Evolutionary conservation across 2,113 vertebrate genomes (phyloP).

Genomic region (Isichthys henryi): DNA sequence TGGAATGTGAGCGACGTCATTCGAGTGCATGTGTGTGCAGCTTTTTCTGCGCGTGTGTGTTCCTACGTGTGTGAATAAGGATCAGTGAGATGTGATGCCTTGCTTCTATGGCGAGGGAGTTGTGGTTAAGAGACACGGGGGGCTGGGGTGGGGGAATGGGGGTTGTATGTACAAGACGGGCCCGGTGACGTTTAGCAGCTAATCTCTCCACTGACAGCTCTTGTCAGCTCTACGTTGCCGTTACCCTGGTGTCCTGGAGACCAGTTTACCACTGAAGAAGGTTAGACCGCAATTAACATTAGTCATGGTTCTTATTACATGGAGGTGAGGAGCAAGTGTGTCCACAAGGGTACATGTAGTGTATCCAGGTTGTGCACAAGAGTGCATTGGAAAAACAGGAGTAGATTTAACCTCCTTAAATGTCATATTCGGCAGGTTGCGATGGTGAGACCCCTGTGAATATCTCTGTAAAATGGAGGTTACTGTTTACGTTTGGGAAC

Average conservation of each 20-base stretch:
- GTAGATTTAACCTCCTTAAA: not conserved
- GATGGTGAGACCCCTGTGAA: not conserved
- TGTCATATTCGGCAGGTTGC: not conserved
- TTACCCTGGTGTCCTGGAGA: slow-evolving; percentile 20
- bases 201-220: slow-evolving; percentile 44
- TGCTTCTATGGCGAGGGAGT: not conserved
- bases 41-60: not conserved
- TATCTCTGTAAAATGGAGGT: not conserved
- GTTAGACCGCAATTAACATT: slow-evolving; percentile 5
- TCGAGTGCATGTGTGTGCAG: not conserved
- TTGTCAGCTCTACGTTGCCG: slow-evolving; percentile 37
- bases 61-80: not conserved
- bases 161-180: slow-evolving; percentile 25
- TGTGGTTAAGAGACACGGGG: not conserved
- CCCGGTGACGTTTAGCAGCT: slow-evolving; percentile 30
- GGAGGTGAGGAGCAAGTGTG: not conserved
- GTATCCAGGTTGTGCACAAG: not conserved
- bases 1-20: slow-evolving; percentile 21
- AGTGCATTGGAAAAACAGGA: not conserved
- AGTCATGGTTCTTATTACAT: slow-evolving; percentile 16
- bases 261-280: slow-evolving; percentile 17
- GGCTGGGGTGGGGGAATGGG: not conserved
- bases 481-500: not conserved
- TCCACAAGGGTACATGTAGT: not conserved
- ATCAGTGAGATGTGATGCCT: not conserved